phyloP scores from a whole-genome alignment of 2,113 vertebrate genomes.

The Lates calcarifer region DNA sequence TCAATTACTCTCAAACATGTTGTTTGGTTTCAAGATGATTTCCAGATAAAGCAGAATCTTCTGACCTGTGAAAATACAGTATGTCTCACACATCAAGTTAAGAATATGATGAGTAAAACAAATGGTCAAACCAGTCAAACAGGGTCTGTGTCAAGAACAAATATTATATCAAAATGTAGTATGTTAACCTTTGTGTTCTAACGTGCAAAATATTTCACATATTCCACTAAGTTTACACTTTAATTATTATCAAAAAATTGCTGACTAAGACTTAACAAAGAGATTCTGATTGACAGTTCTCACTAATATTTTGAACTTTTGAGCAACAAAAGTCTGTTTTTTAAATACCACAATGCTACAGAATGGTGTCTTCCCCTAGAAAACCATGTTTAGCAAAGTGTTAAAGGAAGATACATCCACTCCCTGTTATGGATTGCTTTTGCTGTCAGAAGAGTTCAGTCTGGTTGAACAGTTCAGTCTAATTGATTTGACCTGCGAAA shows the following conservation, averaged over 20 bases:
- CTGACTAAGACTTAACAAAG: not conserved
- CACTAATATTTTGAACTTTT: no score
- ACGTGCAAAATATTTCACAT: no score
- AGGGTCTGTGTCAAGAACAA: no score
- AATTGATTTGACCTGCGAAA: not conserved
- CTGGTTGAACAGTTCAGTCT: not conserved
- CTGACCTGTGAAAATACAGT: not conserved
- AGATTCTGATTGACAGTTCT: not conserved
- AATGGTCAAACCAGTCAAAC: not conserved
- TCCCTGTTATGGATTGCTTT: not conserved
- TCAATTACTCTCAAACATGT: not conserved
- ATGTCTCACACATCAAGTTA: not conserved
- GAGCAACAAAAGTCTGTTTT: no score
- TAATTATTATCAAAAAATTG: no score
- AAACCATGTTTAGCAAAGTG: not conserved
- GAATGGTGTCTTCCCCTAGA: not conserved
- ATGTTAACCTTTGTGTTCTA: no score
- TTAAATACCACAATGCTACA: not conserved
- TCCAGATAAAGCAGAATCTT: not conserved
- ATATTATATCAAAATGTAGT: no score
- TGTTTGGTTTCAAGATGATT: not conserved
- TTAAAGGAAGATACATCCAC: not conserved
- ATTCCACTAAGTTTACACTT: no score
- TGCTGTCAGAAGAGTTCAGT: not conserved
- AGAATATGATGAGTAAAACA: not conserved